Conservation (phyloP, 2,888 invertebrate genomes). For the Cacoxenus indagator region DNA sequence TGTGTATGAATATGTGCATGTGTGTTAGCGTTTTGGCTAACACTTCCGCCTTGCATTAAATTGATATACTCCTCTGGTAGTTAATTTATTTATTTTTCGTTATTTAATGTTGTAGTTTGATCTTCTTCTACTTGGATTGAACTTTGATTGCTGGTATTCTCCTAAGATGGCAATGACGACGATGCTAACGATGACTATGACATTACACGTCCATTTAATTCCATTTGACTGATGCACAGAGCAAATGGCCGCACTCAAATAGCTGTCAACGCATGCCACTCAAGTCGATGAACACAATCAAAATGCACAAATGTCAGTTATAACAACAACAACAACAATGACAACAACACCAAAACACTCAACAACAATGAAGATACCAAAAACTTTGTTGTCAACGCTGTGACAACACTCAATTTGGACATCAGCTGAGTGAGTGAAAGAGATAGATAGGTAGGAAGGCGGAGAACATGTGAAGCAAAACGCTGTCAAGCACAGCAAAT, state of each 20-base stretch:
- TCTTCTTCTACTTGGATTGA: no score
- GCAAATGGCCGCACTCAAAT: not conserved
- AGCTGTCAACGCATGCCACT: not conserved
- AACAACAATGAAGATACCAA: no score
- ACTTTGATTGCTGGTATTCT: slow-evolving; percentile 20
- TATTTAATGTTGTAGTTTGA: no score
- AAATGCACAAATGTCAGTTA: slow-evolving; percentile 7
- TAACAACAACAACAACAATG: not conserved
- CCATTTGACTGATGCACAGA: not conserved
- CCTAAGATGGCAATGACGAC: not conserved
- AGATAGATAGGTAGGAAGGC: not conserved
- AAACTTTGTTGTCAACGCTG: not conserved
- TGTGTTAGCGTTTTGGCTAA: slow-evolving; percentile 32
- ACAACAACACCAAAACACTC: not conserved
- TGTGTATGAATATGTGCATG: not conserved
- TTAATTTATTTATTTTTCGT: slow-evolving; percentile 50
- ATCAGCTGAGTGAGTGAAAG: not conserved
- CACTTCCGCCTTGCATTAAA: slow-evolving; percentile 55
- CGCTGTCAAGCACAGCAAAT: slow-evolving; percentile 32
- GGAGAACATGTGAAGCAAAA: not conserved
- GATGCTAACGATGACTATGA: not conserved
- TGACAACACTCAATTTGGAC: slow-evolving; percentile 4
- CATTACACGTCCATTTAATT: no score
- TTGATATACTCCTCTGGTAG: slow-evolving; percentile 58
- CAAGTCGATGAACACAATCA: not conserved